A percentile compares a stretch with the other conserved stretches of the same genome.
These are phyloP conservation scores for Malaclemys terrapin DNA, from an alignment of 2,113 vertebrate genomes.

Conservation along the genomic window DNA sequence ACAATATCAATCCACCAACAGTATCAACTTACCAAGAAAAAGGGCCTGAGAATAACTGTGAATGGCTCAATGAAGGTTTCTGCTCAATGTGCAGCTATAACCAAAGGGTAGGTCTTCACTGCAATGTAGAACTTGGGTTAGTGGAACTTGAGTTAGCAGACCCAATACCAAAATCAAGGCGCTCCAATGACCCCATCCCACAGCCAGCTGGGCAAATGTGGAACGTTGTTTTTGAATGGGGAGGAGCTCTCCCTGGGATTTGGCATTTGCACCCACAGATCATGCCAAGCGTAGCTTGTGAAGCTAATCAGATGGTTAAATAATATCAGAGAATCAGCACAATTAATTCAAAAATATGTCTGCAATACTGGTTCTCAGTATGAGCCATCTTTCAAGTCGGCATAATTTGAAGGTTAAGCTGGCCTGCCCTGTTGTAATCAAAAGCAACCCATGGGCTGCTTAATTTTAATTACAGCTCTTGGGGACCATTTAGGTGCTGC, in stretches of 20 bases:
- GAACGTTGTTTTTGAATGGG: background rate
- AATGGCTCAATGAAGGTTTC: too few relatives aligned
- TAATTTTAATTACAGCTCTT: conserved; percentile 75
- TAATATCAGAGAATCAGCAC: conserved; percentile 56
- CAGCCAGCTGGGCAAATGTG: rapidly evolving
- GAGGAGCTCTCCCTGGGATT: background rate
- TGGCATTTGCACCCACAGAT: background rate
- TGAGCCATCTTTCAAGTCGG: conserved; percentile 59
- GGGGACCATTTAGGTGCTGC: conserved; percentile 63
- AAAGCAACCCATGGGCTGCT: conserved; percentile 41
- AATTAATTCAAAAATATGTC: conserved; percentile 65
- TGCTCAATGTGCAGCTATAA: too few relatives aligned
- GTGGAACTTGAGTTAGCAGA: too few relatives aligned
- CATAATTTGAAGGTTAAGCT: conserved; percentile 58
- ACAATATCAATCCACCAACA: too few relatives aligned
- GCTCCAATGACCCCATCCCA: background rate
- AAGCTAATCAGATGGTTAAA: conserved; percentile 66
- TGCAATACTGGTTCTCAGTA: background rate
- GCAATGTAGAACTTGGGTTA: too few relatives aligned
- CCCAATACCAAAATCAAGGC: background rate
- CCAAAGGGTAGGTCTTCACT: too few relatives aligned
- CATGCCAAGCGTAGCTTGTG: conserved; percentile 21
- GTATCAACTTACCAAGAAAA: too few relatives aligned
- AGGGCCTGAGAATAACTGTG: too few relatives aligned
- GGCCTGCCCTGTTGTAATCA: conserved; percentile 53